Base-by-base conservation (phyloP, 2,797 vertebrate species). In the Rhinichthys osculus region DNA sequence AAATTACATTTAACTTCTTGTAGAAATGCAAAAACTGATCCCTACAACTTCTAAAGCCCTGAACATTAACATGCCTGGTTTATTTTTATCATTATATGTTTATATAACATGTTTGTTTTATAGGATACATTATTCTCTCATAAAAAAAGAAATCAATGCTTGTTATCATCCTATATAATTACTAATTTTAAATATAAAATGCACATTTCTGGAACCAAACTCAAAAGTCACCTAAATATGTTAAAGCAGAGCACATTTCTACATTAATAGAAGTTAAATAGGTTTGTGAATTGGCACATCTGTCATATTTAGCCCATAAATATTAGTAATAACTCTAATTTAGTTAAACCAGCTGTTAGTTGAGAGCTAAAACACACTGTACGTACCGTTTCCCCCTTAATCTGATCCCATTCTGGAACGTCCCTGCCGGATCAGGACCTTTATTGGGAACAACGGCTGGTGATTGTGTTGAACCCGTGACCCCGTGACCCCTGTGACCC, bases 391-490 rank as follows among this genome's bases (percentile, higher is more conserved):
- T 44, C 19, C 30, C 30, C 33, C 14, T 21, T 5, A 11, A 50
- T 7, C 44, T 69, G 19, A 40, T 82, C 30, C 13, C 0, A 19
- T 72, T 72, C 81, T 71, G 70, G 69, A 82, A 33, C 52, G 11
- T 62, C 40, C 69, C 35, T 59, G 67, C 21, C n/a, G 50, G 23
- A 57, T 62, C 54, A 82, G 11, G 17, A 44, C 64, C 6, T 40
- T 54, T 40, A 81, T 54, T 72, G 38, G 19, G 54, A 44, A 74
- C 81, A 83, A 83, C 64, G 72, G 71, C 10, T 62, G 52, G 27
- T 17, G 27, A 82, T 64, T 73, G 81, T 83, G 70, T 17, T 47
- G 33, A 40, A 64, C 52, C n/a, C 27, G 17, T 42, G 79, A 57
- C 8, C 40, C 27, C 9, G 27, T 70, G 64, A 71, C 38, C 27